A percentile compares a stretch with the other conserved stretches of the same genome.
phyloP scores from a whole-genome alignment of 1,140 invertebrate genomes.

The Helicoverpa zea region DNA sequence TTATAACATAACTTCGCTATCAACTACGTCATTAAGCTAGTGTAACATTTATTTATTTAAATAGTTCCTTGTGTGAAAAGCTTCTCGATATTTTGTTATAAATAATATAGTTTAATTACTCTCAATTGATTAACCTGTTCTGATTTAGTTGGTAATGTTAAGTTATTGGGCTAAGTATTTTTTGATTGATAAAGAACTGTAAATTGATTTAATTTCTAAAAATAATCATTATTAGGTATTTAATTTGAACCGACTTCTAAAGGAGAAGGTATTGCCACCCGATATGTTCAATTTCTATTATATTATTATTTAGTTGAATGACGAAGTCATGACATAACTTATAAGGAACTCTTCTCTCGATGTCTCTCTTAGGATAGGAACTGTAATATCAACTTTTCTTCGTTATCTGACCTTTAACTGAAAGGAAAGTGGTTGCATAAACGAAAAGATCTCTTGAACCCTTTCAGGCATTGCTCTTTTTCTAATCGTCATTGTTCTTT shows the following conservation, averaged over 20 bases:
- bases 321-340: conserved; percentile 24
- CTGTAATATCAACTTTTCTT: background rate
- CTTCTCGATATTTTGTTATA: background rate
- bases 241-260: conserved; percentile 31
- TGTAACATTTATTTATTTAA: conserved; percentile 19
- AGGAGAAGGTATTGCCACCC: conserved; percentile 41
- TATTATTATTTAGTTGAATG: conserved; percentile 12
- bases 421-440: too few relatives aligned
- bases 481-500: too few relatives aligned
- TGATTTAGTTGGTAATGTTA: background rate
- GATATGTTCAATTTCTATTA: conserved; percentile 39
- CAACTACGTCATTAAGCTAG: background rate
- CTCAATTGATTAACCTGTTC: background rate
- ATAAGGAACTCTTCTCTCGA: background rate
- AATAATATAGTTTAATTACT: background rate
- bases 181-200: conserved; percentile 11
- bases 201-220: conserved; percentile 28
- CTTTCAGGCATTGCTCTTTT: too few relatives aligned
- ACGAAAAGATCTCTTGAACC: too few relatives aligned
- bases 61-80: conserved; percentile 24
- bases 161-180: conserved; percentile 7
- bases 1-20: too few relatives aligned
- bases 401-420: too few relatives aligned
- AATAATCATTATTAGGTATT: conserved; percentile 8
- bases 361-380: conserved; percentile 3